Base-by-base conservation (phyloP, 1,140 invertebrate species). In the Zeugodacus cucurbitae region DNA sequence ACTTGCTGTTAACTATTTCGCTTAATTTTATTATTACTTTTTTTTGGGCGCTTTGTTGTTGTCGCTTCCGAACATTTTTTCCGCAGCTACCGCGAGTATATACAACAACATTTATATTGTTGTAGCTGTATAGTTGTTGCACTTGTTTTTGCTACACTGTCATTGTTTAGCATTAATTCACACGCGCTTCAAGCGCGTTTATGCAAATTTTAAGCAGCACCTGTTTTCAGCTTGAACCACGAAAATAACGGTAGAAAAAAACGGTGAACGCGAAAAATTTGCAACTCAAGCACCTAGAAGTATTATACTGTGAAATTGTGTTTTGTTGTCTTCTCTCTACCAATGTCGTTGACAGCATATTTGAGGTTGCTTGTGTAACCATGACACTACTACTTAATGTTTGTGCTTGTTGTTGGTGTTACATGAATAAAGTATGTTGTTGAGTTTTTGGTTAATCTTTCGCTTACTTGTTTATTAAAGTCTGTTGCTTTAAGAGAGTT, bases 131-230 rank as follows among this genome's bases (percentile, higher is more conserved):
- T 48, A 26, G 32, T 20, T 41, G 34, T 2, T 41, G 67, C 20
- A 41, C 37, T 70, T 70, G 74, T 22, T 78, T 48, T 22, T 48
- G 74, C n/a, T n/a, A 48, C 74, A 82, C 74, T 82, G 74, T 82
- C 74, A 82, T 82, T 82, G 74, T 82, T 82, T 82, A 54, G 74
- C 37, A 82, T 82, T 82, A 82, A 82, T 82, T 82, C 44, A 82
- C 74, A 82, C 74, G 74, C 74, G 74, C 74, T 48, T 26, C 74
- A 48, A 82, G 74, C 34, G 74, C 74, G 74, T 82, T 82, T 82
- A 82, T 82, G 74, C 41, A 82, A 82, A 82, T 82, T 82, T 82
- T 41, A 44, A 82, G 44, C 74, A 82, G 74, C 74, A 82, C 74
- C 74, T 82, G 74, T 44, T 54, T 82, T 54, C 41, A 48, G 74